Base-by-base conservation (phyloP, 2,797 vertebrate species). In the Enteromius mattozi region DNA sequence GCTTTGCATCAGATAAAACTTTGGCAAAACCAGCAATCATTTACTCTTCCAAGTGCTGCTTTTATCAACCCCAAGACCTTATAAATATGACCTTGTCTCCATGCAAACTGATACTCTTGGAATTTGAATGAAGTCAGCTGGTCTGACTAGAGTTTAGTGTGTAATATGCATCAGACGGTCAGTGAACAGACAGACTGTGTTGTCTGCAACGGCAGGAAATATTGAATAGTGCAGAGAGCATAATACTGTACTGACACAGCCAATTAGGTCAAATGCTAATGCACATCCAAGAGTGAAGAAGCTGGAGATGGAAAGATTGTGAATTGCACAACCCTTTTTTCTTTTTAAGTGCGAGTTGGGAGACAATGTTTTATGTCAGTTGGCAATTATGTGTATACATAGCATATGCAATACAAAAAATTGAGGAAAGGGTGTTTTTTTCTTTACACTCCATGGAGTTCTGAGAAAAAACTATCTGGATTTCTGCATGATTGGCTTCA, bases 181-280 rank as follows among this genome's bases (percentile, higher is more conserved):
- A 24, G 21, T 76, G 33, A 56, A 59, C 40, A 33, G 40, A 79
- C 40, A 16, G 21, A 54, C 47, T 7, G 71, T 51, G 40, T 78
- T 59, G 42, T 65, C 77, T 24, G 19, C 54, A 49, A 37, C 19
- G 13, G 37, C 59, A 45, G 40, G 59, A 79, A 63, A 24, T 79
- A 79, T 79, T 49, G 77, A 66, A 79, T 47, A 33, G 17, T 45
- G 59, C 42, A 68, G 63, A 47, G 59, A 35, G 61, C 24, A 68
- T 33, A 35, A 68, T 49, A 68, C 45, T 14, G n/a, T 49, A 51
- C 45, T 14, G n/a, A 30, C n/a, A 42, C 37, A 63, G 79, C 79
- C 66, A 71, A 59, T 68, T 24, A 33, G 6, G 70, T 87, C 3
- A 78, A 79, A 87, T 47, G 59, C 30, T 33, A 86, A 84, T 83